Base-by-base conservation (phyloP, 1,140 invertebrate genomes). In the Drosophila repleta region DNA sequence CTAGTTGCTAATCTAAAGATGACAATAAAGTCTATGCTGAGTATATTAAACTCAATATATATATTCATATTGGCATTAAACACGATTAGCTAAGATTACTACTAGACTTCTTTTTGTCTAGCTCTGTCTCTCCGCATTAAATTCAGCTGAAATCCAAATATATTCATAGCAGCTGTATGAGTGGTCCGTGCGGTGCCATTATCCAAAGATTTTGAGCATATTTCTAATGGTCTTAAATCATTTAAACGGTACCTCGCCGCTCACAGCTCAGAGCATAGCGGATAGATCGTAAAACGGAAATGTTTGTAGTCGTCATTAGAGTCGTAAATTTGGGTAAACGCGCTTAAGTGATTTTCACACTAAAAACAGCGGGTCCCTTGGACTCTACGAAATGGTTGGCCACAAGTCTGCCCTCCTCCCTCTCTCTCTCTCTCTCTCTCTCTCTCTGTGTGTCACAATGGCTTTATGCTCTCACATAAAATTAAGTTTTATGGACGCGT, bases 281-380 rank as follows among this genome's bases (percentile, higher is more conserved):
- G 29, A 17, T 43, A 56, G 66, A 51, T 79, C 76, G 67, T 83
- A 83, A 79, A 79, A 73, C 72, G 80, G 76, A 79, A 76, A 79
- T 43, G 72, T 75, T 70, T 67, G 29, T 29, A 49, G 32, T 60
- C 74, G 74, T 35, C 32, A 35, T 79, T 79, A 62, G 72, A 73
- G 80, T 83, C 80, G 80, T 83, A 83, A 83, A 83, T 83, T 35
- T 73, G 51, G 64, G 72, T 80, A 84, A 83, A 85, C 80, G 81
- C 76, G 72, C 80, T 84, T 83, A 83, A 83, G 80, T 83, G 80
- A 84, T 83, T 83, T 83, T 73, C 81, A 79, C 81, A 83, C 80
- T 84, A 84, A 83, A 83, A 83, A 58, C 80, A 83, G 77, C 76
- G 80, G 80, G 80, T 83, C 80, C 61, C 73, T 79, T 26, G 15